A percentile compares a stretch with the other conserved stretches of the same genome.
Conservation (phyloP, 2,888 invertebrate species). For the Stenichneumon culpator region DNA sequence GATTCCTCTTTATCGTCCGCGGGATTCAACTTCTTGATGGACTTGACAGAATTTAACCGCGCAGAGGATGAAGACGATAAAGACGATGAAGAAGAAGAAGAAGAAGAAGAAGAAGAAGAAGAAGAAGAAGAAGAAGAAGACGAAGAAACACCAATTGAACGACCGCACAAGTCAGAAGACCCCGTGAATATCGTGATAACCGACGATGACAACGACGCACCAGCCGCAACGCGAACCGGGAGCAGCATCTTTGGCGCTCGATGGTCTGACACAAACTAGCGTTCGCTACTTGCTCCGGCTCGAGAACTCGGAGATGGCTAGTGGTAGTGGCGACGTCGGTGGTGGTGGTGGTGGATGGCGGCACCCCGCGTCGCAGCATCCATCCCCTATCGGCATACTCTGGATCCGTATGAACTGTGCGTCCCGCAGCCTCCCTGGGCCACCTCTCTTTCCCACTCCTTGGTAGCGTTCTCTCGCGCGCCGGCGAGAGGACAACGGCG, state of each 20-base stretch:
- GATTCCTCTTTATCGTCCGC: not conserved
- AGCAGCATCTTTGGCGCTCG: constrained; percentile 83
- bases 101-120: constrained; percentile 26
- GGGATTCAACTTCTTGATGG: not conserved
- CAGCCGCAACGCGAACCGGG: constrained; percentile 78
- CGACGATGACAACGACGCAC: constrained; percentile 73
- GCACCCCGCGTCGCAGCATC: constrained; percentile 68
- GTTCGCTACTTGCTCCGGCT: constrained; percentile 77
- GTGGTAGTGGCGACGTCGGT: constrained; percentile 37
- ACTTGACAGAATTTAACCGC: constrained; percentile 36
- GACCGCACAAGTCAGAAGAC: constrained; percentile 46
- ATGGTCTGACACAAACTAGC: constrained; percentile 84
- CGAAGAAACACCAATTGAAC: constrained; percentile 50
- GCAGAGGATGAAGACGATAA: constrained; percentile 51
- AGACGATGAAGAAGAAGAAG: constrained; percentile 10
- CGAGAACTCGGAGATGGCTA: constrained; percentile 74
- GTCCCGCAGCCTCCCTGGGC: constrained; percentile 52
- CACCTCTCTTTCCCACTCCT: constrained; percentile 60
- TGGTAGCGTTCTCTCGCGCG: constrained; percentile 56
- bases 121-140: constrained; percentile 47
- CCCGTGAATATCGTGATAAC: constrained; percentile 67
- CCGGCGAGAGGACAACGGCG: constrained; percentile 67
- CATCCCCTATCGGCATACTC: constrained; percentile 68
- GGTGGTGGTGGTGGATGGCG: constrained; percentile 52
- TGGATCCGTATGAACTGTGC: constrained; percentile 58